phyloP scores from a whole-genome alignment of 2,113 vertebrate species.

The Otus sunia region DNA sequence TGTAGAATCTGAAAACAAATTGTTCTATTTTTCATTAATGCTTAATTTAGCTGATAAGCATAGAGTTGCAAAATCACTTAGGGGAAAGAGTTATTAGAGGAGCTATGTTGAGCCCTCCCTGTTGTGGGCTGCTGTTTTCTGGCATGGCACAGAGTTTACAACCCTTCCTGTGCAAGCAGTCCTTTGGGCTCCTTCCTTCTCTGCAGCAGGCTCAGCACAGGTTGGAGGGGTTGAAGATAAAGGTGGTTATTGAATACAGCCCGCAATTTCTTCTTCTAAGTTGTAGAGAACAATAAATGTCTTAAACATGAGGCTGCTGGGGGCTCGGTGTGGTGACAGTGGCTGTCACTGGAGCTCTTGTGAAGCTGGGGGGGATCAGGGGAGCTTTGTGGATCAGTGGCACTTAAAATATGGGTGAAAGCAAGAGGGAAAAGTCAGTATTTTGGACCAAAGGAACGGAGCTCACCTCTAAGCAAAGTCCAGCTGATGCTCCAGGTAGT shows the following conservation, averaged over 20 bases:
- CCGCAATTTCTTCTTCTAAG: not conserved
- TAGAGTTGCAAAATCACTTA: not conserved
- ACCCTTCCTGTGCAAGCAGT: not conserved
- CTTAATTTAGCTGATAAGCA: constrained; percentile 49
- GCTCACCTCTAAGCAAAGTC: not conserved
- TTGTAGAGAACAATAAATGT: rapidly evolving
- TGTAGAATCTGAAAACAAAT: constrained; percentile 40
- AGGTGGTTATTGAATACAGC: not conserved
- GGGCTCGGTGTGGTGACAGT: rapidly evolving
- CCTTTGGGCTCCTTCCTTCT: not conserved
- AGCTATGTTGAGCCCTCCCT: not conserved
- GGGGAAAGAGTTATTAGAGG: not conserved
- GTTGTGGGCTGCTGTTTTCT: not conserved
- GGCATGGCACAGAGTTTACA: not conserved
- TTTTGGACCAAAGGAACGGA: not conserved
- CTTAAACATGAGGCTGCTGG: rapidly evolving
- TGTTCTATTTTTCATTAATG: constrained; percentile 42
- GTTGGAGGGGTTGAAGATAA: not conserved
- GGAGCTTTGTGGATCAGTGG: not conserved
- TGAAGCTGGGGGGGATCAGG: not conserved
- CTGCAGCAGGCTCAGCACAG: too few species aligned
- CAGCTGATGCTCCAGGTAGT: not conserved
- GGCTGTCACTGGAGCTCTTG: rapidly evolving
- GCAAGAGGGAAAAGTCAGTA: not conserved
- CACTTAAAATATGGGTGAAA: not conserved